Evolutionary conservation across 2,888 invertebrate genomes (phyloP), one percentile per base, ranked within the genome.

Genomic region (Himalopsyche tibetana): DNA sequence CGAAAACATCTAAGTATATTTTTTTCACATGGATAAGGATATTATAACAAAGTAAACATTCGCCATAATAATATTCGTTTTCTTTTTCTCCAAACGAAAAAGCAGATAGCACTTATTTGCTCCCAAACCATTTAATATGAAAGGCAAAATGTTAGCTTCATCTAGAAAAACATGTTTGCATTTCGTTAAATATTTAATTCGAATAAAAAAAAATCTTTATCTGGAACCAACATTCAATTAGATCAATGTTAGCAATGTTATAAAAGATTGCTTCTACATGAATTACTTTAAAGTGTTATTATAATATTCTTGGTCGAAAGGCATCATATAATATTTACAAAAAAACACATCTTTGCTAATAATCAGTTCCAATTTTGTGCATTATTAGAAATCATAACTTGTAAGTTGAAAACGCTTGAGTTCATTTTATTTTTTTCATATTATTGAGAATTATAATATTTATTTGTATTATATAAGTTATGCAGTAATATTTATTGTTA

Each of bases 31-130:
- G 19, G 36, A 28, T 69, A 69, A 69, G 8, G 38, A 74, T 74
- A 74, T 74, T 36, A 51, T 51, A 51, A 74, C 36, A 74, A 74
- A 74, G 74, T 74, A 74, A 74, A 74, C 74, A 74, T 74, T 74
- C 74, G 38, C 38, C 11, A 36, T 74, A 74, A 74, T 36, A 36
- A 38, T 74, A 12, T 38, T 74, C 63, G 12, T 36, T 38, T 28
- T 74, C 38, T 74, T 74, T 74, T 74, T 74, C 38, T 38, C 15
- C 15, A 11, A 74, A 74, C 5, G 74, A 74, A 74, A 36, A 38
- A 12, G 2, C 74, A 38, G 28, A 12, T 36, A 74, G 74, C 74
- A 51, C 36, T 74, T 74, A 74, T 74, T 74, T 74, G 36, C 74
- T 36, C 74, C 38, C 15, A 9, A 11, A 45, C 69, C 36, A 36